Conservation (phyloP, 2,797 vertebrate species). For the Argentina silus region DNA sequence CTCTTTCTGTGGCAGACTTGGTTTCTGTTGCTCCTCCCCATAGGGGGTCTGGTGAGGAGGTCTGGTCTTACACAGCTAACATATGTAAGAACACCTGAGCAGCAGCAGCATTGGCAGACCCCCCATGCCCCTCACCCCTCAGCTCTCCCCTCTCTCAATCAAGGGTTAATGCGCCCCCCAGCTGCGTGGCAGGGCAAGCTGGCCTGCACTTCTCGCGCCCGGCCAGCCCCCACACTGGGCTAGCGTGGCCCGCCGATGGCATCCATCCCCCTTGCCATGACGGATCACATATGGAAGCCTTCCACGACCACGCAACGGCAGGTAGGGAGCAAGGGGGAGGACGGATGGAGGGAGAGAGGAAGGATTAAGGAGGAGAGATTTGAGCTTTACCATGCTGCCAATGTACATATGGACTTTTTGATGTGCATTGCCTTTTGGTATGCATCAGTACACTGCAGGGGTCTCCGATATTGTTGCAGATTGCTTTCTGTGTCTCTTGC, state of each 20-base stretch:
- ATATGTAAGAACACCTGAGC: constrained; percentile 62
- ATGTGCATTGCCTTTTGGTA: too few relatives aligned
- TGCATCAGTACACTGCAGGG: too few relatives aligned
- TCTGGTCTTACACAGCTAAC: constrained; percentile 59
- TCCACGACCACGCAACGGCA: constrained; percentile 82
- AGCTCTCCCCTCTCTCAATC: not conserved
- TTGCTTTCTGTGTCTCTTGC: too few relatives aligned
- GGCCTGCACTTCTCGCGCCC: constrained; percentile 66
- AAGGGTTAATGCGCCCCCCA: constrained; percentile 60
- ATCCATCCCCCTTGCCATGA: constrained; percentile 88
- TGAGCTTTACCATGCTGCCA: too few relatives aligned
- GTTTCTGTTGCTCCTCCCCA: constrained; percentile 26
- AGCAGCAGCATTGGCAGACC: constrained; percentile 41
- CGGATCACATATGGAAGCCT: constrained; percentile 92
- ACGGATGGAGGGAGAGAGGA: constrained; percentile 51
- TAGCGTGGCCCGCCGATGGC: constrained; percentile 87
- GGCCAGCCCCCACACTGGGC: constrained; percentile 93
- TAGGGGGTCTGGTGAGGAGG: constrained; percentile 50
- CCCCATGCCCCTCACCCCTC: not conserved
- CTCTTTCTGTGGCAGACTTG: constrained; percentile 12
- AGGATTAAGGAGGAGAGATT: not conserved
- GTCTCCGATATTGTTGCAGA: too few relatives aligned
- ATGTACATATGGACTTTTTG: too few relatives aligned
- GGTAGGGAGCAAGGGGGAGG: constrained; percentile 77
- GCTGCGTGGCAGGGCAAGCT: constrained; percentile 52